Percentiles rank a stretch among this genome's conserved stretches.
phyloP scores from a whole-genome alignment of 30 jellyfish, hydroid and myxozoan genomes.

The Hydra vulgaris region DNA sequence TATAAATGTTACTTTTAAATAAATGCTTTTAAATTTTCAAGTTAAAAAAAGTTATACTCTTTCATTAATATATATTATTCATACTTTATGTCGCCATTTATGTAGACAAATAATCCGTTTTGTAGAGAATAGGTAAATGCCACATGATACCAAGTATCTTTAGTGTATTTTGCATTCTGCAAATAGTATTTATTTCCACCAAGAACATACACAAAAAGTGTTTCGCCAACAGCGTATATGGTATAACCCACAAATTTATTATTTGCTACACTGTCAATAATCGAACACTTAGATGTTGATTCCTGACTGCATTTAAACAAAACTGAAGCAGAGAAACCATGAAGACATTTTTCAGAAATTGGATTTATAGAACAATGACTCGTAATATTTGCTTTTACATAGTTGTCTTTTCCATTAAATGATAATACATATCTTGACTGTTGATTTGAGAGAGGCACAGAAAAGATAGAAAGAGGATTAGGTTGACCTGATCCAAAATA shows the following conservation, averaged over 20 bases:
- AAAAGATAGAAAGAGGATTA: background rate
- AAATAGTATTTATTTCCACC: conserved; percentile 34
- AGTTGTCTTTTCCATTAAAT: conserved; percentile 59
- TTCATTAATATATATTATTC: too few species aligned
- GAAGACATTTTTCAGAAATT: conserved; percentile 41
- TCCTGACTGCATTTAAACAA: conserved; percentile 16
- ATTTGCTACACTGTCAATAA: conserved; percentile 59
- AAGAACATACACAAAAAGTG: conserved; percentile 26
- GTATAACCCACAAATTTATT: background rate
- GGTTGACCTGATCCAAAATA: conserved; percentile 35
- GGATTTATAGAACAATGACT: conserved; percentile 72
- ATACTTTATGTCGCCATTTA: conserved; percentile 56
- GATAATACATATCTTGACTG: conserved; percentile 3
- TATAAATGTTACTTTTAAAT: too few species aligned
- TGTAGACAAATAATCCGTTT: conserved; percentile 42
- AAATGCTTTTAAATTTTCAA: too few species aligned
- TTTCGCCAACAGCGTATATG: background rate
- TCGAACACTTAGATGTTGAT: background rate
- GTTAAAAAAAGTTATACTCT: too few species aligned
- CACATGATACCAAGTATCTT: conserved; percentile 52
- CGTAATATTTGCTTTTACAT: conserved; percentile 21
- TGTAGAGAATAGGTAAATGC: conserved; percentile 60
- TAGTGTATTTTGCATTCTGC: conserved; percentile 6
- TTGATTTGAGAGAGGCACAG: background rate
- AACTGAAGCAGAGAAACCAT: conserved; percentile 69